Percentiles rank a stretch among this genome's conserved stretches.
phyloP scores from a whole-genome alignment of 2,888 invertebrate genomes.

The Pheosia tremula region DNA sequence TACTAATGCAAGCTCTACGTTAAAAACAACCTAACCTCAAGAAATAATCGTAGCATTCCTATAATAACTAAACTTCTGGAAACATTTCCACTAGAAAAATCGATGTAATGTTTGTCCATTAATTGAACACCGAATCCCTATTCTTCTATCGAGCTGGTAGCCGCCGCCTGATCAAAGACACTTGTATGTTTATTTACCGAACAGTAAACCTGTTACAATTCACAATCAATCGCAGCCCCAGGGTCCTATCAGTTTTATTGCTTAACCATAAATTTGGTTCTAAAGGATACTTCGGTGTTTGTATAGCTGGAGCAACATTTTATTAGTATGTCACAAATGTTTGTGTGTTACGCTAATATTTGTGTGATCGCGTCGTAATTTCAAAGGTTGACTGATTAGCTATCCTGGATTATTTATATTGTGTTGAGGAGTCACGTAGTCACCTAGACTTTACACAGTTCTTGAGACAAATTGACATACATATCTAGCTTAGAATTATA shows the following conservation, averaged over 20 bases:
- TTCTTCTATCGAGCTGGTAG: background rate
- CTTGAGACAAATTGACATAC: no score
- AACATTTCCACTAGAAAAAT: no score
- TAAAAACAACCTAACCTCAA: no score
- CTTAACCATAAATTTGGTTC: background rate
- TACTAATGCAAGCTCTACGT: no score
- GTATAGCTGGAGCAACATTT: background rate
- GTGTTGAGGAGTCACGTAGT: background rate
- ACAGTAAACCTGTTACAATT: slow-evolving; percentile 1
- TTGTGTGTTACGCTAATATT: slow-evolving; percentile 1
- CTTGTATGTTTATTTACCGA: slow-evolving; percentile 2
- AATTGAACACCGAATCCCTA: background rate
- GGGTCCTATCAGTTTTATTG: slow-evolving; percentile 1
- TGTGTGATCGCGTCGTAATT: background rate
- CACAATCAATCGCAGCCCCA: background rate
- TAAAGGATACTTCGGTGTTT: background rate
- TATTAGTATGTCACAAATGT: background rate
- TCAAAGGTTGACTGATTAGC: slow-evolving; percentile 6
- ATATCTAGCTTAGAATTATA: no score
- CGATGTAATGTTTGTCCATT: background rate
- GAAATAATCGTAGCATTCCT: no score
- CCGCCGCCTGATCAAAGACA: background rate
- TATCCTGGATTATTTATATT: slow-evolving; percentile 1
- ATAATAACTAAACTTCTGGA: no score
- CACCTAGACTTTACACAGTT: background rate